phyloP scores from a whole-genome alignment of 2,888 invertebrate species.

The Operophtera brumata region DNA sequence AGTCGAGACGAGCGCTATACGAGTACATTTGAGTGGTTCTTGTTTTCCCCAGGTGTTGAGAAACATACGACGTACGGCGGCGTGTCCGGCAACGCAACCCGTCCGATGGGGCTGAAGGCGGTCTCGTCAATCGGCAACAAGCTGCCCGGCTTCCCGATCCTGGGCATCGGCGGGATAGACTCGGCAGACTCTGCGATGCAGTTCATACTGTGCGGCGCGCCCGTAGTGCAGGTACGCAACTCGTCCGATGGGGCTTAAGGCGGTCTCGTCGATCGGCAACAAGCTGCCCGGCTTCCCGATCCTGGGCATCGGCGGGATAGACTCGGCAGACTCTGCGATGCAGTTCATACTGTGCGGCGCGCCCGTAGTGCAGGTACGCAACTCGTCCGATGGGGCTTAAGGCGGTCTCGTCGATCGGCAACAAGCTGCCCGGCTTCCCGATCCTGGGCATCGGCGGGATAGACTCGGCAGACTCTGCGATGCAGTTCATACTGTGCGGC shows the following conservation, averaged over 20 bases:
- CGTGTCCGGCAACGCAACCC: constrained; percentile 95
- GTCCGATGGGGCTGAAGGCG: constrained; percentile 95
- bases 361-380: constrained; percentile 92
- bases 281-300: constrained; percentile 94
- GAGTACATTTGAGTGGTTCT: too few species aligned
- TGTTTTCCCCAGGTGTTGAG: constrained; percentile 70
- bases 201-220: constrained; percentile 95
- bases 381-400: constrained; percentile 96
- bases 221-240: constrained; percentile 96
- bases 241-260: constrained; percentile 94
- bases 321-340: constrained; percentile 96
- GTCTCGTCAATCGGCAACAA: constrained; percentile 93
- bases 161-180: constrained; percentile 98
- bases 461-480: constrained; percentile 96
- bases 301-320: constrained; percentile 97
- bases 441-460: constrained; percentile 98
- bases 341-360: constrained; percentile 98
- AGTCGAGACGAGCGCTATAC: too few species aligned
- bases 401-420: constrained; percentile 94
- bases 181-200: constrained; percentile 97
- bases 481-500: constrained; percentile 97
- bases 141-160: constrained; percentile 93
- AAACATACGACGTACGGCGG: constrained; percentile 96
- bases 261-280: constrained; percentile 93
- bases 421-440: constrained; percentile 91